Conservation (phyloP, 2,113 vertebrate species). For the Gyps fulvus region DNA sequence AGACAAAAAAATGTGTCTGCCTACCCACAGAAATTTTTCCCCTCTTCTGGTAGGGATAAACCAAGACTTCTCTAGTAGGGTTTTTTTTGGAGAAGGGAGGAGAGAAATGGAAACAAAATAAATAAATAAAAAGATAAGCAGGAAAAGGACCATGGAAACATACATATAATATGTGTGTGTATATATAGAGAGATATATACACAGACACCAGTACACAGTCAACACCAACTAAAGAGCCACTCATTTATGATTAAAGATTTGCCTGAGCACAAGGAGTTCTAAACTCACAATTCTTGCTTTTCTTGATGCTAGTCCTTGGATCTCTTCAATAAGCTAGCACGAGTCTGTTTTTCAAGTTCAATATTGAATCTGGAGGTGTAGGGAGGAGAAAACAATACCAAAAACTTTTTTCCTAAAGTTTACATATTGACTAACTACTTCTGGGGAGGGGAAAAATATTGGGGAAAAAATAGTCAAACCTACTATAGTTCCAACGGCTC, state of each 20-base stretch:
- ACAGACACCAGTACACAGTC: neutral
- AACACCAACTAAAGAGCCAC: neutral
- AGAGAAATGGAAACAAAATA: neutral
- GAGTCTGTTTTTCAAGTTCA: neutral
- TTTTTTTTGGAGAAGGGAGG: neutral
- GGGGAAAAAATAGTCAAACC: neutral
- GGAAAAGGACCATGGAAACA: neutral
- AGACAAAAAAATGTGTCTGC: neutral
- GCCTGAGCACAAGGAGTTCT: neutral
- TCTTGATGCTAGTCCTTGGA: neutral
- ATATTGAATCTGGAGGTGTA: neutral
- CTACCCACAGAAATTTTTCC: neutral
- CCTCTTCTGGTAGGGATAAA: neutral
- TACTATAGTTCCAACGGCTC: neutral
- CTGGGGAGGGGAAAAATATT: neutral
- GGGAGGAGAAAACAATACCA: neutral
- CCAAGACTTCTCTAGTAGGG: neutral
- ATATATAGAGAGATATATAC: fast-evolving
- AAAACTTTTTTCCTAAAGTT: neutral
- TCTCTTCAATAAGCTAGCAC: neutral
- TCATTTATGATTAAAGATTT: neutral
- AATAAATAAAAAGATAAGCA: neutral
- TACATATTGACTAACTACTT: neutral
- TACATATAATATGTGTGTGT: too few relatives aligned
- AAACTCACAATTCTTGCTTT: neutral